A percentile compares a stretch with the other conserved stretches of the same genome.
phyloP scores from a whole-genome alignment of 1,140 invertebrate species.

The Hyphantria cunea region DNA sequence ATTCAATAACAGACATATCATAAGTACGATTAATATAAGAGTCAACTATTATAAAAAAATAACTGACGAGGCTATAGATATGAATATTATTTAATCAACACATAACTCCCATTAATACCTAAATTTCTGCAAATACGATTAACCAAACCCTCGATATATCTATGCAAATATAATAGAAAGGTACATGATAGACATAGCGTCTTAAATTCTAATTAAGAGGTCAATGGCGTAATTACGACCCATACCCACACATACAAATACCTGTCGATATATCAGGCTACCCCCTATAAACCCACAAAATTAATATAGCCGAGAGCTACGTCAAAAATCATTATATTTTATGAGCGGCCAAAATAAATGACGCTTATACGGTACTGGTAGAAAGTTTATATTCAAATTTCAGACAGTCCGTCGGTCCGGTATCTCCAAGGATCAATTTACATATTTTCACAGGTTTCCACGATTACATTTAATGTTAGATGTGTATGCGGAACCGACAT shows the following conservation, averaged over 20 bases:
- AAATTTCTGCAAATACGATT: no score
- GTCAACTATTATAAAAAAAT: no score
- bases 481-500: conserved; percentile 36
- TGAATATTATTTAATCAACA: no score
- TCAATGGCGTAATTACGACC: conserved; percentile 30
- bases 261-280: conserved; percentile 58
- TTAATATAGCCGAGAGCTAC: conserved; percentile 69
- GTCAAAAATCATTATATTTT: conserved; percentile 81
- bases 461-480: conserved; percentile 57
- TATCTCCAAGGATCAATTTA: conserved; percentile 80
- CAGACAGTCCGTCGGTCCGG: conserved; percentile 65
- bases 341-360: conserved; percentile 76
- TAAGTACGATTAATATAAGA: no score
- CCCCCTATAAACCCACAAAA: conserved; percentile 62
- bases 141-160: conserved; percentile 1
- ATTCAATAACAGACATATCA: no score
- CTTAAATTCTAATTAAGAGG: conserved; percentile 30
- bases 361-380: conserved; percentile 66
- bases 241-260: conserved; percentile 37
- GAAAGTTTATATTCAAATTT: conserved; percentile 81
- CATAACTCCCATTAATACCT: no score
- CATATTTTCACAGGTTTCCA: conserved; percentile 78
- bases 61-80: no score
- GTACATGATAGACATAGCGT: conserved; percentile 15
- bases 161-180: conserved; percentile 16